Base-by-base conservation (phyloP, 2,888 invertebrate genomes). In the Drosophila trichaetosa region DNA sequence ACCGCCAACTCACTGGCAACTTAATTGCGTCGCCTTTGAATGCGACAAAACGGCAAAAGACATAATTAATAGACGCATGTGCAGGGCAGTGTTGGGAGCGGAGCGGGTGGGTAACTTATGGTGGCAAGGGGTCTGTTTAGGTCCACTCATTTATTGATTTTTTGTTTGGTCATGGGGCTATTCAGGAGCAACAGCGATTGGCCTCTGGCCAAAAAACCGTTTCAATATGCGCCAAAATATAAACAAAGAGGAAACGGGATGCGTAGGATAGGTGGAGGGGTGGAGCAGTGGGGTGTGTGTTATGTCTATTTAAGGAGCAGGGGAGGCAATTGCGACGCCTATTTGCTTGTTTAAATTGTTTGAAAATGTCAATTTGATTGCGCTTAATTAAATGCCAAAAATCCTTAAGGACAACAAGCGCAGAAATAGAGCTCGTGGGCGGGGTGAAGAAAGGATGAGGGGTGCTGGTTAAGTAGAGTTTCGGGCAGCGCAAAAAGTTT, bases 341-440 rank as follows among this genome's bases (percentile, higher is more conserved):
- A 80, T 87, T 85, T 85, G 88, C 80, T 78, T 77, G 86, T 82
- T 88, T 88, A 85, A 90, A 90, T 90, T 88, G 89, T 90, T 85
- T 86, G 57, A 88, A 87, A 90, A 90, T 90, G 89, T 88, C 89
- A 90, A 90, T 86, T 90, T 90, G 83, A 90, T 89, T 90, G 87
- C 78, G 79, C 89, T 86, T 90, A 90, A 90, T 90, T 90, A 89
- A 90, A 90, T 87, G 91, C 87, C 80, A 80, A 73, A 80, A 89
- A 88, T 87, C 86, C 88, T 86, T 63, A 82, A 86, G 77, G 80
- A 86, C 80, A 87, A 86, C 76, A 84, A 75, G 56, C 60, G 48
- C n/a, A 58, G 58, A 53, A 49, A 42, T 7, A 34, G 46, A 31
- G 29, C 24, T 51, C 51, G 46, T 40, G 53, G 34, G 29, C 40